These are phyloP conservation scores for Meteorus cinctellus DNA, from an alignment of 2,888 invertebrate species.

Conservation along the genomic window DNA sequence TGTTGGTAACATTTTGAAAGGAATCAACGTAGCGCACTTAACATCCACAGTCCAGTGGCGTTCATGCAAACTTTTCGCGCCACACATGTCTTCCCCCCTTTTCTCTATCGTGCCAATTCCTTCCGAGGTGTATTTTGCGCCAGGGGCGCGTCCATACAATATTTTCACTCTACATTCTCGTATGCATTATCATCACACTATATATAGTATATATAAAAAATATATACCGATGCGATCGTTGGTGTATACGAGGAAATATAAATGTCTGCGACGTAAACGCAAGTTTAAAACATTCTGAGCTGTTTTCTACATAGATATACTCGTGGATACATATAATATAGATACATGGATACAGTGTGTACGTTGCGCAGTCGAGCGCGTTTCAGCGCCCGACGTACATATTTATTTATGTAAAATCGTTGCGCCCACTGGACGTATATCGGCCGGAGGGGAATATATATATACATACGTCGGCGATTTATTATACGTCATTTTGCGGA, in stretches of 20 bases:
- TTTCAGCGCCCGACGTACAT: slow-evolving; percentile 51
- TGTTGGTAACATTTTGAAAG: slow-evolving; percentile 60
- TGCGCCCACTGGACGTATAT: slow-evolving; percentile 45
- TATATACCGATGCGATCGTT: not conserved
- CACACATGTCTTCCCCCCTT: slow-evolving; percentile 59
- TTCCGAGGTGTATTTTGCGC: slow-evolving; percentile 15
- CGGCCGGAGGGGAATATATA: slow-evolving; percentile 23
- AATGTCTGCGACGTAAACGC: not conserved
- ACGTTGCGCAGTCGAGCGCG: slow-evolving; percentile 44
- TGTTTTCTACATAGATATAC: not conserved
- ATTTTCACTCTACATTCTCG: not conserved
- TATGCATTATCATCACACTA: not conserved
- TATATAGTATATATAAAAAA: slow-evolving; percentile 1
- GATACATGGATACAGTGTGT: not conserved
- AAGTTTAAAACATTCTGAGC: slow-evolving; percentile 5
- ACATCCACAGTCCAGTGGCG: slow-evolving; percentile 63
- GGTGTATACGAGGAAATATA: not conserved
- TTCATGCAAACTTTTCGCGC: slow-evolving; percentile 64
- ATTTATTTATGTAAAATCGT: slow-evolving; percentile 62
- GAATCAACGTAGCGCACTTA: slow-evolving; percentile 64
- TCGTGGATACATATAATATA: slow-evolving; percentile 19
- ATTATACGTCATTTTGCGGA: slow-evolving; percentile 49
- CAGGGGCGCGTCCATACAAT: not conserved
- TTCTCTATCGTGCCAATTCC: slow-evolving; percentile 40
- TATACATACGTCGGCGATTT: slow-evolving; percentile 46